Conservation (phyloP, 37 sponge, comb jelly and placozoan genomes). For the Bolinopsis microptera region DNA sequence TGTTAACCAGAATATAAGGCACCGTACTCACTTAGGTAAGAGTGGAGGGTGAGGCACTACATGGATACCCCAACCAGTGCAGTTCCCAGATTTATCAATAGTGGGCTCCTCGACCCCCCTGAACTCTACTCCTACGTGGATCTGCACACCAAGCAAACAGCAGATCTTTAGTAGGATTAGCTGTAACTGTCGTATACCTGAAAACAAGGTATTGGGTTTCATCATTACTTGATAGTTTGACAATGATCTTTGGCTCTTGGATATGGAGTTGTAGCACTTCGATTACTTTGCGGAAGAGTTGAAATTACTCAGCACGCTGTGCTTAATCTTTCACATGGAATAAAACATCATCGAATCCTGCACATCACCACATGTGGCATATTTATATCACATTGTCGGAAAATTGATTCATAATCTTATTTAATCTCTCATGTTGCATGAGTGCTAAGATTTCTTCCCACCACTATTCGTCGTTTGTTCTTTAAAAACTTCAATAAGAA, state of each 20-base stretch:
- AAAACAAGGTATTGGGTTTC: background rate
- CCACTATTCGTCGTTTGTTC: background rate
- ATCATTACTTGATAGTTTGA: background rate
- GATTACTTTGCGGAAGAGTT: too few species aligned
- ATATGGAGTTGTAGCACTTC: too few species aligned
- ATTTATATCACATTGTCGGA: background rate
- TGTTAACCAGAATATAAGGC: too few species aligned
- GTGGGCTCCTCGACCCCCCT: constrained; percentile 73
- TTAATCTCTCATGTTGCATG: background rate
- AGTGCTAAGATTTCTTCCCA: background rate
- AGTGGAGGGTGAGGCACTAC: constrained; percentile 32
- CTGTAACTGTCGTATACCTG: constrained; percentile 86
- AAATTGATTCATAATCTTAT: background rate
- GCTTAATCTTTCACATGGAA: background rate
- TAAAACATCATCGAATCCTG: background rate
- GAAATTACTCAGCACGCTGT: too few species aligned
- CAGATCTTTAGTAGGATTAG: constrained; percentile 80
- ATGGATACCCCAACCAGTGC: constrained; percentile 25
- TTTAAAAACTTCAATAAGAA: background rate
- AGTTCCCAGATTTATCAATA: background rate
- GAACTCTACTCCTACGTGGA: constrained; percentile 78
- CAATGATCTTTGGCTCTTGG: too few species aligned
- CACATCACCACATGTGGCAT: background rate
- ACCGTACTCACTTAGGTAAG: constrained; percentile 17
- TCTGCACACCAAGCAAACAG: constrained; percentile 83